Conservation (phyloP, 1,140 invertebrate genomes). For the Micrasema longulum region DNA sequence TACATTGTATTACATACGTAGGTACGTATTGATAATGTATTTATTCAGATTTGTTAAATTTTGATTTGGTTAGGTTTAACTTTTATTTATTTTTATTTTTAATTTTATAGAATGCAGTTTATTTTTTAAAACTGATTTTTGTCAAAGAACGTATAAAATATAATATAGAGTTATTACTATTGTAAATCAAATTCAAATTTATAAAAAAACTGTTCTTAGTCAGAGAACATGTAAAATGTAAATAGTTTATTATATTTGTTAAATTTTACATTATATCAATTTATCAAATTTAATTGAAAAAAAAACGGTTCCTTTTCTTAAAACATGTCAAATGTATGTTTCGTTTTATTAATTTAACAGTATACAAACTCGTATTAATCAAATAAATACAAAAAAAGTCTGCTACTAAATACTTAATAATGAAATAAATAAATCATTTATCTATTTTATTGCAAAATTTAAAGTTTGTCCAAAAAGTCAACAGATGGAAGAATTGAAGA, state of each 20-base stretch:
- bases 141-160: background rate
- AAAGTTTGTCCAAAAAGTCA: background rate
- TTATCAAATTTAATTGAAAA: too few relatives aligned
- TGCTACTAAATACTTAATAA: too few relatives aligned
- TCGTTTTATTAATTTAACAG: too few relatives aligned
- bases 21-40: background rate
- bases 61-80: background rate
- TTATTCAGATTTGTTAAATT: background rate
- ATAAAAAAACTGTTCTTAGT: background rate
- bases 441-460: background rate
- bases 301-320: too few relatives aligned
- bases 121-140: background rate
- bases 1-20: background rate
- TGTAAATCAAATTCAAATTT: background rate
- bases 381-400: too few relatives aligned
- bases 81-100: background rate
- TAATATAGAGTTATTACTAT: background rate
- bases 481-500: too few relatives aligned
- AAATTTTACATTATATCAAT: too few relatives aligned
- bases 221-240: too few relatives aligned
- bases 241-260: too few relatives aligned
- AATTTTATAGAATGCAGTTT: background rate
- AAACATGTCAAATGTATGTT: too few relatives aligned
- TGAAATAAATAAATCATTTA: background rate
- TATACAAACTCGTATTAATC: too few relatives aligned